These are phyloP conservation scores for Zapus hudsonius DNA, from an alignment of 2,113 vertebrate species.

Conservation along the genomic window DNA sequence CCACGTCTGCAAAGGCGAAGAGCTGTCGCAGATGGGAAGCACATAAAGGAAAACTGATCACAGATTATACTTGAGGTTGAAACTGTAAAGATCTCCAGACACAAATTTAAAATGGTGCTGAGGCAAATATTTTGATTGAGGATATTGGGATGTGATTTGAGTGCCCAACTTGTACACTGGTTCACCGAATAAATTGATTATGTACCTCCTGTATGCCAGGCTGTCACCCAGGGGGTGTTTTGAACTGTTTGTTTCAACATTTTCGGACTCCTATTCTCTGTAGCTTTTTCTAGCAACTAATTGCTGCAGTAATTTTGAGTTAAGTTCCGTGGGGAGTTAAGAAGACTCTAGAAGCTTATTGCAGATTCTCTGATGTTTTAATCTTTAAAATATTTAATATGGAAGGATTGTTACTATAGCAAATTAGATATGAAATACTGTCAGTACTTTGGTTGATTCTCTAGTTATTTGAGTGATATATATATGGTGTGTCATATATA, in stretches of 20 bases:
- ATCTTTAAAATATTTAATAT: conserved; percentile 17
- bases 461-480: background rate
- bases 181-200: background rate
- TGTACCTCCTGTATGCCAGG: background rate
- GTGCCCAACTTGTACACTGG: background rate
- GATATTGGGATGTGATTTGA: background rate
- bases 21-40: background rate
- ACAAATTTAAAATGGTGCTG: background rate
- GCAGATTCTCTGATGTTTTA: background rate
- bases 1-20: background rate
- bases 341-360: background rate
- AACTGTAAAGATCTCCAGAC: background rate
- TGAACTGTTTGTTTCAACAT: background rate
- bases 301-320: background rate
- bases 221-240: background rate
- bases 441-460: background rate
- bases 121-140: background rate
- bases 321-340: background rate
- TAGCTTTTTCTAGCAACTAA: background rate
- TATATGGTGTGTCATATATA: background rate
- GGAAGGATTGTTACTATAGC: background rate
- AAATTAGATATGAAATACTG: background rate
- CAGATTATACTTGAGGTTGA: too few species aligned
- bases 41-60: background rate
- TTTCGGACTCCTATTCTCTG: background rate